phyloP scores from a whole-genome alignment of 1,140 invertebrate species.

The Nylanderia fulva region DNA sequence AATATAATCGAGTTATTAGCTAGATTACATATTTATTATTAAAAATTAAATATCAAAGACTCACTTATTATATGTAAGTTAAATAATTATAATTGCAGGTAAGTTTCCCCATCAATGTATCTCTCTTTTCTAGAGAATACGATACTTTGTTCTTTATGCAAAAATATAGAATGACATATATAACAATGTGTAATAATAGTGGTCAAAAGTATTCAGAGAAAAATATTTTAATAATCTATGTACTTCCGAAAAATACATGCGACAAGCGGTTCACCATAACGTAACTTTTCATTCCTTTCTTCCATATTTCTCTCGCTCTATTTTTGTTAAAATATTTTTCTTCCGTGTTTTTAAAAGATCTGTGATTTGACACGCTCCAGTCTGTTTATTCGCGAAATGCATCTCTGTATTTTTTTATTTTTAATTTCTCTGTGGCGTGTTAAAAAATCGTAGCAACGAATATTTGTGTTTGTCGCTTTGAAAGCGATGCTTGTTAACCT shows the following conservation, averaged over 20 bases:
- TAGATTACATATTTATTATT: neutral
- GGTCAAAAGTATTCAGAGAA: neutral
- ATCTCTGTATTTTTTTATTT: slow-evolving; percentile 37
- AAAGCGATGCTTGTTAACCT: neutral
- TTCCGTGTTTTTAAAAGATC: slow-evolving; percentile 42
- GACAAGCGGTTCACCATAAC: neutral
- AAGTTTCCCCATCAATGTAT: neutral
- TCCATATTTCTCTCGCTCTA: slow-evolving; percentile 17
- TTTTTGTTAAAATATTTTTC: slow-evolving; percentile 56
- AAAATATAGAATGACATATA: neutral
- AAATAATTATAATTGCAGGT: neutral
- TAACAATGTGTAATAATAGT: slow-evolving; percentile 1
- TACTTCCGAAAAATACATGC: slow-evolving; percentile 1
- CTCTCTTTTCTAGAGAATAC: neutral
- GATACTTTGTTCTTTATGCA: neutral
- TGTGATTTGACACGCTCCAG: slow-evolving; percentile 47
- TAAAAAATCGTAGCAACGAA: slow-evolving; percentile 12
- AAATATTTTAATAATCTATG: slow-evolving; percentile 40
- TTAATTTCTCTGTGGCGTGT: slow-evolving; percentile 22
- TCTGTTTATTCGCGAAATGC: slow-evolving; percentile 33
- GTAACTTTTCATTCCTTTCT: slow-evolving; percentile 10
- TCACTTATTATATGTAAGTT: neutral
- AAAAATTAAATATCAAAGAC: neutral
- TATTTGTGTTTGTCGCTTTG: slow-evolving; percentile 26
- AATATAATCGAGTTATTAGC: neutral